Conservation (phyloP, 2,797 vertebrate species). For the Ceryle rudis region DNA sequence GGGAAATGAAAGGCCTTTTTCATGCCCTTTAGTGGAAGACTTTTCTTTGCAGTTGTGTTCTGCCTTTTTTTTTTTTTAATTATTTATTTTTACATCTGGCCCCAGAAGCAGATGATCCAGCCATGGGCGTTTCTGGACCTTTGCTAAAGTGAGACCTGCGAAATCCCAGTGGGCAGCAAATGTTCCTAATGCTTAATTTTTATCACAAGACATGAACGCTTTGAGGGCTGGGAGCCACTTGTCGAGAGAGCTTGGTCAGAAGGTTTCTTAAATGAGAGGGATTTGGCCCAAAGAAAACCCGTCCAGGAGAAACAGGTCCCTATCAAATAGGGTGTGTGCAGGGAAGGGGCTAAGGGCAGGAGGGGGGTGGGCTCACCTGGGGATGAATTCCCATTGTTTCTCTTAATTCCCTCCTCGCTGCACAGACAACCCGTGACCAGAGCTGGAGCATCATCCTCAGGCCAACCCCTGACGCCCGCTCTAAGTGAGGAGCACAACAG, state of each 20-base stretch:
- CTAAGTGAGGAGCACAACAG: not conserved
- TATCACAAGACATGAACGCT: not conserved
- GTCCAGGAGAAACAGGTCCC: not conserved
- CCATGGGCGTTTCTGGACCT: not conserved
- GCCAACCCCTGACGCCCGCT: not conserved
- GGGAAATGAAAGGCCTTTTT: slow-evolving; percentile 1
- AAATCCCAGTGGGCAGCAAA: not conserved
- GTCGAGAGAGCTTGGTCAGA: not conserved
- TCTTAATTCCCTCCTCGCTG: not conserved
- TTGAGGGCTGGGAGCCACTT: not conserved
- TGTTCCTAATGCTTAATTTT: not conserved
- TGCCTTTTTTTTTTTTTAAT: not conserved
- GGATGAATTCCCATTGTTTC: not conserved
- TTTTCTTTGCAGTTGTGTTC: not conserved
- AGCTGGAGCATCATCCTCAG: not conserved
- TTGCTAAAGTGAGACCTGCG: not conserved
- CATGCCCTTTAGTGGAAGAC: not conserved
- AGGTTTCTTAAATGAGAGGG: not conserved
- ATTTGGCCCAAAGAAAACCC: not conserved
- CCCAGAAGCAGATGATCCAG: not conserved
- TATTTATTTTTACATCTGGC: not conserved
- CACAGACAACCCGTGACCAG: rapidly evolving
- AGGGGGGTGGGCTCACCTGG: not conserved
- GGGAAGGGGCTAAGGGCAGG: not conserved
- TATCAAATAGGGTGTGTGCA: not conserved